A percentile compares a stretch with the other conserved stretches of the same genome.
phyloP scores from a whole-genome alignment of 1,140 invertebrate species.

The Drosophila kanapiae region DNA sequence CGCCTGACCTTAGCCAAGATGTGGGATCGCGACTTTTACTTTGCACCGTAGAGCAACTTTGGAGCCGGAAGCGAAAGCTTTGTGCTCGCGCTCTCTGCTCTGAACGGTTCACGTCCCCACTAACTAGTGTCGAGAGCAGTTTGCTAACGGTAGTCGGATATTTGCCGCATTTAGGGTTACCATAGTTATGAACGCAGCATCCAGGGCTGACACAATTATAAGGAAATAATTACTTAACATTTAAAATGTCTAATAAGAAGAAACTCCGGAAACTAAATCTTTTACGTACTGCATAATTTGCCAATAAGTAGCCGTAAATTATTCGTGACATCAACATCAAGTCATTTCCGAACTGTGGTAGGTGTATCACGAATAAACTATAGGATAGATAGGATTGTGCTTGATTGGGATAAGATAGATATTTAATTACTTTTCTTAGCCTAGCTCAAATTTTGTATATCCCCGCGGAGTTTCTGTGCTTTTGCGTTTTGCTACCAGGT shows the following conservation, averaged over 20 bases:
- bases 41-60: conserved; percentile 1
- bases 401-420: no score
- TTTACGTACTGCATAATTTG: neutral
- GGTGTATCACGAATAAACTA: neutral
- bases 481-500: no score
- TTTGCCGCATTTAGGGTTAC: neutral
- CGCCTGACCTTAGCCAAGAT: conserved; percentile 54
- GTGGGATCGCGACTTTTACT: conserved; percentile 58
- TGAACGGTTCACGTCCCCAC: conserved; percentile 17
- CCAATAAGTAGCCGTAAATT: neutral
- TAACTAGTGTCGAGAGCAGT: neutral
- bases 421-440: neutral
- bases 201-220: neutral
- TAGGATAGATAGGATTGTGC: no score
- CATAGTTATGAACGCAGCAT: neutral
- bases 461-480: no score
- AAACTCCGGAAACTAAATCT: neutral
- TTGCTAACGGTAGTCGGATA: conserved; percentile 13
- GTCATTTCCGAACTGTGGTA: neutral
- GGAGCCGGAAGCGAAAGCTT: conserved; percentile 41
- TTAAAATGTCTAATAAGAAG: neutral
- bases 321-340: neutral
- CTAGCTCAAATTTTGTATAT: neutral
- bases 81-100: neutral
- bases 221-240: neutral